These are phyloP conservation scores for Lamproptera curius DNA, from an alignment of 2,888 invertebrate genomes.

Conservation along the genomic window DNA sequence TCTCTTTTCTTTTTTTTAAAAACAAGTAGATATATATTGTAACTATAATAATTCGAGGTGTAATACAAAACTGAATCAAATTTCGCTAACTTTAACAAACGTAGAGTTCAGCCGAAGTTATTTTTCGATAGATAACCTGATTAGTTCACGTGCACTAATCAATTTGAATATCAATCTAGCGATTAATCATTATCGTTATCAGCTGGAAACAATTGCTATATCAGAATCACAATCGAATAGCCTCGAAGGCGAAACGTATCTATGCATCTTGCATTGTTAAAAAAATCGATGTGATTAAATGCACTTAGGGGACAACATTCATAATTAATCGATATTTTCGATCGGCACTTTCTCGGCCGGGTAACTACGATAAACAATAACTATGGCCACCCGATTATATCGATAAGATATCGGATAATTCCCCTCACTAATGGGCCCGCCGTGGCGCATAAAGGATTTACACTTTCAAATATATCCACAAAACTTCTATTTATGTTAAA, in stretches of 20 bases:
- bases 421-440: constrained; percentile 68
- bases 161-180: too few relatives aligned
- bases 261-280: constrained; percentile 34
- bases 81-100: too few relatives aligned
- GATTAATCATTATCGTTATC: constrained; percentile 29
- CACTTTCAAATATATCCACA: constrained; percentile 73
- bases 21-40: too few relatives aligned
- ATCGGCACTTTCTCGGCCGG: constrained; percentile 45
- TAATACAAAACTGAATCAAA: too few relatives aligned
- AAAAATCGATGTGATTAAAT: constrained; percentile 54
- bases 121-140: too few relatives aligned
- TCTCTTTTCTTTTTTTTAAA: too few relatives aligned
- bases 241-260: constrained; percentile 30
- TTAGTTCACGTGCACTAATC: too few relatives aligned
- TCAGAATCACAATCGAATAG: constrained; percentile 23
- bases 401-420: constrained; percentile 70
- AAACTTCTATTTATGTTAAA: too few relatives aligned
- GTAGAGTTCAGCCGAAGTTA: too few relatives aligned
- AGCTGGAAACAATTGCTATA: constrained; percentile 26
- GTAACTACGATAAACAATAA: constrained; percentile 74
- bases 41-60: too few relatives aligned
- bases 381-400: constrained; percentile 61
- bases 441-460: constrained; percentile 64
- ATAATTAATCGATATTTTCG: constrained; percentile 64
- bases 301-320: constrained; percentile 59